phyloP scores from a whole-genome alignment of 37 sponge, comb jelly and placozoan species.

The Halichondria panicea region DNA sequence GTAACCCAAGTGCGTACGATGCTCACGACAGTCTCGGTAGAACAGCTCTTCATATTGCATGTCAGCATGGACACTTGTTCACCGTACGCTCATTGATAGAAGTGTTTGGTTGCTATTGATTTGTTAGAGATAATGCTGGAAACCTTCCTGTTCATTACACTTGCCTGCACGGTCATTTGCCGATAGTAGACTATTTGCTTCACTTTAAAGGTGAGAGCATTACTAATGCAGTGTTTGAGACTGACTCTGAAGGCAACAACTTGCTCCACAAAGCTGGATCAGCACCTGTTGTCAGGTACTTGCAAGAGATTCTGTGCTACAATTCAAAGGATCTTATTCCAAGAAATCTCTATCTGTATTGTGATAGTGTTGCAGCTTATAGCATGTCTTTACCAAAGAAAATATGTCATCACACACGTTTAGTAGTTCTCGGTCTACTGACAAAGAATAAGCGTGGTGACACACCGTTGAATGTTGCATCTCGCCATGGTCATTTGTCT shows the following conservation, averaged over 20 bases:
- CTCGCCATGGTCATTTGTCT: neutral
- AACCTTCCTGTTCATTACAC: neutral
- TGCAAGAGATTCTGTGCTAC: neutral
- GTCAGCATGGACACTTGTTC: constrained; percentile 16
- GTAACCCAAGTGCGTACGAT: neutral
- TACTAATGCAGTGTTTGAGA: neutral
- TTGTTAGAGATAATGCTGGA: neutral
- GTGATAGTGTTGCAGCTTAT: too few species aligned
- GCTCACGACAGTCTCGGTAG: neutral
- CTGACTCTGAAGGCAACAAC: neutral
- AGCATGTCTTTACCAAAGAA: neutral
- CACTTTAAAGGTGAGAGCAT: neutral
- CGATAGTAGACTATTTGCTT: neutral
- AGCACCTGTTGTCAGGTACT: neutral
- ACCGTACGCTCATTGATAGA: constrained; percentile 12
- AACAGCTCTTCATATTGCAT: constrained; percentile 42
- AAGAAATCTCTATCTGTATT: too few species aligned
- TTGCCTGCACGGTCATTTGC: neutral
- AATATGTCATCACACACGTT: neutral
- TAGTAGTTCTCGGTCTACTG: neutral
- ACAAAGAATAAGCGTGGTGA: neutral
- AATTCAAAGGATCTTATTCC: too few species aligned
- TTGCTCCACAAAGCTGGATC: neutral
- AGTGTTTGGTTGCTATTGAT: neutral
- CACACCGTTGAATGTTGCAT: neutral